These are phyloP conservation scores for Athripsodes cinereus DNA, from an alignment of 2,888 invertebrate genomes.

Conservation along the genomic window DNA sequence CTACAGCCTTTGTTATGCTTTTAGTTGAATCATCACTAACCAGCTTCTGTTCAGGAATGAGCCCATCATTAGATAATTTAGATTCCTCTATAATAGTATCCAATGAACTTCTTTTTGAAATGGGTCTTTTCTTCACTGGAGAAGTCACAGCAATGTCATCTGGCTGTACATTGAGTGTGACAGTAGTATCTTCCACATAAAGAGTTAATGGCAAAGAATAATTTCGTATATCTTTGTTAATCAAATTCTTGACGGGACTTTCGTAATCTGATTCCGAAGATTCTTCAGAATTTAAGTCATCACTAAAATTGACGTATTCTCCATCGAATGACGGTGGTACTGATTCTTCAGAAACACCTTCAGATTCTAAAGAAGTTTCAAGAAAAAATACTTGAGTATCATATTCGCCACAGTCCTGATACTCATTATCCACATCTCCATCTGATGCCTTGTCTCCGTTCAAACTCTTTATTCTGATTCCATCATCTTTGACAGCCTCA, in stretches of 20 bases:
- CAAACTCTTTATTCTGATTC: too few species aligned
- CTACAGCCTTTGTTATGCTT: background rate
- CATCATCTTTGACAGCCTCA: background rate
- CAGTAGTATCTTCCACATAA: constrained; percentile 38
- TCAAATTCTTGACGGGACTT: constrained; percentile 45
- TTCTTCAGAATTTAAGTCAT: constrained; percentile 39
- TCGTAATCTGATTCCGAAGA: constrained; percentile 34
- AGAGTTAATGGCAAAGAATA: constrained; percentile 45
- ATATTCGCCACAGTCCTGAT: background rate
- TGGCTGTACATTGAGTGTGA: constrained; percentile 6
- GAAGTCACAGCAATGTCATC: constrained; percentile 36
- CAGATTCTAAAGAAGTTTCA: background rate
- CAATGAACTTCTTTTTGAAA: constrained; percentile 26
- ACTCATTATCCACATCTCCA: too few species aligned
- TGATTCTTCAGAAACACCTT: constrained; percentile 6
- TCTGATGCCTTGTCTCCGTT: too few species aligned
- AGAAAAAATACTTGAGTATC: constrained; percentile 2
- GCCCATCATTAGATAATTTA: constrained; percentile 3
- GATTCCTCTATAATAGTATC: constrained; percentile 45
- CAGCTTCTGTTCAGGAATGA: background rate
- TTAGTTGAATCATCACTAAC: background rate
- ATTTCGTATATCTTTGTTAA: constrained; percentile 46
- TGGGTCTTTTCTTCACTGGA: constrained; percentile 30
- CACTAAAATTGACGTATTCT: constrained; percentile 46
- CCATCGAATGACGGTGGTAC: constrained; percentile 30